phyloP scores from a whole-genome alignment of 2,888 invertebrate genomes.

The Orthosia gracilis region DNA sequence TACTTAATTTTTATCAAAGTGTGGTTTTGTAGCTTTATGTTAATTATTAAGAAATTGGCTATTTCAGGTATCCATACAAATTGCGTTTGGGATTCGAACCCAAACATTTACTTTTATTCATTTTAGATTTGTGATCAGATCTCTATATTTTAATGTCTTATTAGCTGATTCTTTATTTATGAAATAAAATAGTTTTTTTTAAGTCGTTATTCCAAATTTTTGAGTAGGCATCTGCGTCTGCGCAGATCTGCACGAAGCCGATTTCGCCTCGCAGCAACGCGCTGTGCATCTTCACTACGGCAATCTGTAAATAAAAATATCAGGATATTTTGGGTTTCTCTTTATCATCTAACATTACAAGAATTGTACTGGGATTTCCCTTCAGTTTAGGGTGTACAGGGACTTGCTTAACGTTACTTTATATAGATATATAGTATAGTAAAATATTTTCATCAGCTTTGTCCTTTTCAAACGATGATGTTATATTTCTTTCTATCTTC shows the following conservation, averaged over 20 bases:
- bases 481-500: no score
- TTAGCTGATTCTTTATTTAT: no score
- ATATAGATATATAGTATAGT: no score
- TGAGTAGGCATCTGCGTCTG: constrained; percentile 3
- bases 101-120: background rate
- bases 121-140: background rate
- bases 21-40: background rate
- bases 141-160: background rate
- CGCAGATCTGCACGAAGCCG: background rate
- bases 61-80: background rate
- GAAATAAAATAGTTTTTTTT: background rate
- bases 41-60: background rate
- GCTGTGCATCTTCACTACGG: constrained; percentile 3
- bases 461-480: no score
- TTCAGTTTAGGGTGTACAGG: no score
- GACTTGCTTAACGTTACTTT: no score
- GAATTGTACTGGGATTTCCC: background rate
- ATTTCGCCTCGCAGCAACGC: background rate
- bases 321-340: constrained; percentile 40
- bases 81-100: constrained; percentile 21
- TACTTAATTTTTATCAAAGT: background rate
- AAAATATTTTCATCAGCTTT: no score
- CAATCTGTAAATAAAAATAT: constrained; percentile 51
- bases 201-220: constrained; percentile 7
- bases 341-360: background rate